Evolutionary conservation across 1,140 invertebrate genomes (phyloP).

Genomic region (Diorhabda sublineata): DNA sequence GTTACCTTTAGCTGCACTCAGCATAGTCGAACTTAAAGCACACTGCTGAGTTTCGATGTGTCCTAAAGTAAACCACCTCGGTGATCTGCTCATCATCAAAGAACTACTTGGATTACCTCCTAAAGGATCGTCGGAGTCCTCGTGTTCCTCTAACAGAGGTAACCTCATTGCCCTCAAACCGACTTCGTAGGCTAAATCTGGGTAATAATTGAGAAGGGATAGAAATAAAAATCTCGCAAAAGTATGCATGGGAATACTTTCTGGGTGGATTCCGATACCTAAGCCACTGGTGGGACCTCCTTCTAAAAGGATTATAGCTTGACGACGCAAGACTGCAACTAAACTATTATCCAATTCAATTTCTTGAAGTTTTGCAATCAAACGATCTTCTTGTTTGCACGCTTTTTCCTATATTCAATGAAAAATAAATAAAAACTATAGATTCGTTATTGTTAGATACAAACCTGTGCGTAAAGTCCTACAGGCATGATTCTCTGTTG

Average conservation of each 20-base stretch:
- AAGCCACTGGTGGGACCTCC: conserved; percentile 72
- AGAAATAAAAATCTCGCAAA: conserved; percentile 77
- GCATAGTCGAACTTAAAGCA: conserved; percentile 71
- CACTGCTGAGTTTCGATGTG: conserved; percentile 81
- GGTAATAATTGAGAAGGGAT: conserved; percentile 66
- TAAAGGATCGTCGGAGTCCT: conserved; percentile 55
- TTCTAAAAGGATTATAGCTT: conserved; percentile 61
- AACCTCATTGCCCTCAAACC: conserved; percentile 63
- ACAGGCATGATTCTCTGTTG: conserved; percentile 75
- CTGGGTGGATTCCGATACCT: conserved; percentile 70
- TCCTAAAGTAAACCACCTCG: conserved; percentile 67
- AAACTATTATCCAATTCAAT: conserved; percentile 70
- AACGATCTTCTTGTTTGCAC: conserved; percentile 70
- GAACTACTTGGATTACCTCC: conserved; percentile 47
- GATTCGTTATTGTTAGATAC: neutral
- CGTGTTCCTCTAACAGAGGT: conserved; percentile 73
- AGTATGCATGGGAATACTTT: conserved; percentile 77
- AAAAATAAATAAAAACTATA: neutral
- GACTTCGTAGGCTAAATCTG: conserved; percentile 71
- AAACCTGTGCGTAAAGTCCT: conserved; percentile 71
- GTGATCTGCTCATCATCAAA: conserved; percentile 56
- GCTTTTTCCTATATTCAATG: conserved; percentile 56
- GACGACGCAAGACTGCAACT: conserved; percentile 57
- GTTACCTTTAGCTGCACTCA: conserved; percentile 68
- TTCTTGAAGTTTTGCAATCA: conserved; percentile 70